These are phyloP conservation scores for Zapornia atra DNA, from an alignment of 2,113 vertebrate species.

Conservation along the genomic window DNA sequence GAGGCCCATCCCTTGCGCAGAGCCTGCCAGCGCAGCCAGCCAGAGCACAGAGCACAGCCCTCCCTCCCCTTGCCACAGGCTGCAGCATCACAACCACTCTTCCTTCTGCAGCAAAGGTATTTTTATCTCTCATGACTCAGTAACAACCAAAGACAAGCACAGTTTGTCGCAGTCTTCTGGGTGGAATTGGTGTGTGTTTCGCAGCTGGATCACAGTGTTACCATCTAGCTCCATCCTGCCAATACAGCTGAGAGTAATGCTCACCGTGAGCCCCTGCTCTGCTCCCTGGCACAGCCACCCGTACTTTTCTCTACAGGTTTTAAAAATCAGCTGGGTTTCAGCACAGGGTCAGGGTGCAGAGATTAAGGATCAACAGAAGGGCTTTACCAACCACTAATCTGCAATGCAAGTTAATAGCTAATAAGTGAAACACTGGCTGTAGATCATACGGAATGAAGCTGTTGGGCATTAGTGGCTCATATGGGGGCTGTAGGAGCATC, in stretches of 20 bases:
- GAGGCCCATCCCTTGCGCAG: neutral
- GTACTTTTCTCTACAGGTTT: neutral
- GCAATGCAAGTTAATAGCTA: neutral
- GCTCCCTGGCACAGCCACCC: neutral
- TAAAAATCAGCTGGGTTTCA: neutral
- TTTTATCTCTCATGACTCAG: conserved; percentile 64
- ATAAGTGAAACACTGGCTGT: neutral
- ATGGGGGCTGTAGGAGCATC: neutral
- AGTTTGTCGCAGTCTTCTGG: conserved; percentile 34
- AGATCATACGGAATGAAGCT: neutral
- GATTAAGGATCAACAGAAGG: neutral
- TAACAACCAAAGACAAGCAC: conserved; percentile 20
- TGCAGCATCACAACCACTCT: neutral
- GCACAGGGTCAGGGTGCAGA: neutral
- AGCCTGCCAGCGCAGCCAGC: neutral
- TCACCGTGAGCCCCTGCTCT: neutral
- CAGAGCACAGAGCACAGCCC: neutral
- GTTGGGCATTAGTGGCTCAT: neutral
- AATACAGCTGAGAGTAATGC: neutral
- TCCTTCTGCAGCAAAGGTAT: conserved; percentile 43
- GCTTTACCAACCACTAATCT: neutral
- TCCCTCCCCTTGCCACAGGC: neutral
- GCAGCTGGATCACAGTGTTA: conserved; percentile 10
- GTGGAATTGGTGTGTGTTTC: neutral
- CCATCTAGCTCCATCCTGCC: neutral